Evolutionary conservation across 1,140 invertebrate genomes (phyloP), one percentile per base, ranked within the genome.

Genomic region (Drosophila albomicans): DNA sequence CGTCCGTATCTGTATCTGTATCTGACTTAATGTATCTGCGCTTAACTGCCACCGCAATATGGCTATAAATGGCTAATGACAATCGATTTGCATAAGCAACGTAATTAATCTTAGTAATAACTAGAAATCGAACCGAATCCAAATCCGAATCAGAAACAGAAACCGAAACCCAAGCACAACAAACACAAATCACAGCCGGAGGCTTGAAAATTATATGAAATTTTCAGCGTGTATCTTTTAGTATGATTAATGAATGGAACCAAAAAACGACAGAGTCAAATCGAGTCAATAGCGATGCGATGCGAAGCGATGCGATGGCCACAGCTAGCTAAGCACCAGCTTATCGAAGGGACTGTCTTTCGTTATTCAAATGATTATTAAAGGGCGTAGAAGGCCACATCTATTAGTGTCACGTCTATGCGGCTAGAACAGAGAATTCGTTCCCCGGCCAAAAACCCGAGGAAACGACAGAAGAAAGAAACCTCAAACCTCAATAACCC

Each of bases 61-160:
- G 61, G 62, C 84, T 68, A 58, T 82, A 87, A 87, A 88, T 82
- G 80, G 82, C 77, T 87, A 87, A 87, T 88, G 82, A 80, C 82
- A 87, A 84, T 87, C 76, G 84, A 88, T 87, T 87, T 82, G 82
- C 85, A 80, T 87, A 87, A 87, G 77, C 84, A 81, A 63, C 82
- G 84, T 66, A 88, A 87, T 87, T 87, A 87, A 87, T 87, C 82
- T 87, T 87, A 78, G 84, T 87, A 80, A 88, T 80, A 87, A 87
- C 76, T 87, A 85, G 85, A 87, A 82, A 87, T 77, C 84, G 54
- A 87, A 74, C 62, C 84, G 58, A 73, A 49, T 52, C 58, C n/a
- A 59, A 43, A 67, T 30, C 43, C 51, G 20, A 32, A 41, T 41
- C 8, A 11, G 61, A 54, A 43, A 28, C 51, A 11, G 11, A 64